These are phyloP conservation scores for Physeter macrocephalus DNA, from an alignment of 2,113 vertebrate species.

Conservation along the genomic window DNA sequence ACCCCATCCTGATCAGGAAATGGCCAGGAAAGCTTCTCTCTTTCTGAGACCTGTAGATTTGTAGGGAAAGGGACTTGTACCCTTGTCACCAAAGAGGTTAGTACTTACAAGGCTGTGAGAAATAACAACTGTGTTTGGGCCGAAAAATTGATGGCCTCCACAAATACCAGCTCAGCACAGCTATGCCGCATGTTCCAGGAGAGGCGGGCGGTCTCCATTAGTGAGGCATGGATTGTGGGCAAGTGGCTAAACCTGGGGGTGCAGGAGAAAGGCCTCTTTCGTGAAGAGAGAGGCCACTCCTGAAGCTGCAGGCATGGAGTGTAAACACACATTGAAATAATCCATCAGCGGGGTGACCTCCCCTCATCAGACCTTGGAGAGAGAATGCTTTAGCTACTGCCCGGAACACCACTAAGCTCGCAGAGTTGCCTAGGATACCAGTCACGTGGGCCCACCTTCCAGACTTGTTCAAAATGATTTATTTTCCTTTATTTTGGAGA, in stretches of 20 bases:
- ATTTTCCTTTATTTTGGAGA: constrained; percentile 46
- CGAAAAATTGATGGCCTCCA: not conserved
- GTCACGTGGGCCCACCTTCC: constrained; percentile 61
- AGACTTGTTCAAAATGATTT: constrained; percentile 49
- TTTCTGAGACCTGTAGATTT: not conserved
- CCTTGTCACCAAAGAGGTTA: not conserved
- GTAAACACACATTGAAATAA: constrained; percentile 25
- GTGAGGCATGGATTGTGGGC: not conserved
- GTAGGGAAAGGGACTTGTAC: not conserved
- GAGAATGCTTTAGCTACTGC: not conserved
- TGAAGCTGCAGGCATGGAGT: not conserved
- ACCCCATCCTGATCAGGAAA: not conserved
- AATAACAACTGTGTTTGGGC: not conserved
- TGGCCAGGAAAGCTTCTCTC: not conserved
- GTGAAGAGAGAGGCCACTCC: not conserved
- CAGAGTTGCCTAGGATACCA: constrained; percentile 69
- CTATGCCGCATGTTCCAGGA: not conserved
- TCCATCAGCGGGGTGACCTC: constrained; percentile 14
- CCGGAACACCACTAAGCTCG: not conserved
- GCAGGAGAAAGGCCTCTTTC: constrained; percentile 1
- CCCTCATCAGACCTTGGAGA: constrained; percentile 35
- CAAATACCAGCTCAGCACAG: not conserved
- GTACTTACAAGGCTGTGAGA: not conserved
- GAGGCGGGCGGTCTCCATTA: not conserved
- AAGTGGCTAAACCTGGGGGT: not conserved